Conservation (phyloP, 2,888 invertebrate genomes). For the Zootermopsis nevadensis region DNA sequence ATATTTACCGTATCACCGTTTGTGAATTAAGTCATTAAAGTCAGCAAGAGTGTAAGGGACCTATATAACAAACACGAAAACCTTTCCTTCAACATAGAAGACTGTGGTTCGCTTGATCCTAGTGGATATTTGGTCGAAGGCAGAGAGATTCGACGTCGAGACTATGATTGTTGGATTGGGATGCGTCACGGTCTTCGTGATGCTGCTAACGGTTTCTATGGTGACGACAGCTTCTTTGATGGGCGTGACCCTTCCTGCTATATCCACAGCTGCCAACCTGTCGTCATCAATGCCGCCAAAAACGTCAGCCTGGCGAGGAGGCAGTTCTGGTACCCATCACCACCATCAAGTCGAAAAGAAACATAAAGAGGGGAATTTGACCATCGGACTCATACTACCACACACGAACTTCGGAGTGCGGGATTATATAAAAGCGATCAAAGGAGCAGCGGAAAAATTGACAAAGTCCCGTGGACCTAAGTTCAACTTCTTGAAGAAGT, state of each 20-base stretch:
- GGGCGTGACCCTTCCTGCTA: slow-evolving; percentile 34
- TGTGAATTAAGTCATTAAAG: too few relatives aligned
- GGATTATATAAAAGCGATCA: slow-evolving; percentile 75
- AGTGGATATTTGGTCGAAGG: not conserved
- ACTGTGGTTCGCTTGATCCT: not conserved
- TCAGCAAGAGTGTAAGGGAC: too few relatives aligned
- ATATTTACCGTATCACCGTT: too few relatives aligned
- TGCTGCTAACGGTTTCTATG: slow-evolving; percentile 31
- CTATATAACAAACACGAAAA: too few relatives aligned
- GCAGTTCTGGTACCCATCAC: not conserved
- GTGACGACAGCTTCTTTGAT: slow-evolving; percentile 18
- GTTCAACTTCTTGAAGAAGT: slow-evolving; percentile 72
- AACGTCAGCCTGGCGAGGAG: not conserved
- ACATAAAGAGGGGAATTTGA: slow-evolving; percentile 57
- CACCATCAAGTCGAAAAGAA: not conserved
- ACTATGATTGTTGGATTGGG: not conserved
- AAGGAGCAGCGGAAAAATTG: slow-evolving; percentile 70
- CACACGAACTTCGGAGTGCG: slow-evolving; percentile 80
- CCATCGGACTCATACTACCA: slow-evolving; percentile 80
- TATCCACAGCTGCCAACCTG: not conserved
- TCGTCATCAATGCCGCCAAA: not conserved
- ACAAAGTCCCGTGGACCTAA: slow-evolving; percentile 67
- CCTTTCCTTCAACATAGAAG: too few relatives aligned
- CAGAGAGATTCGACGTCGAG: not conserved
- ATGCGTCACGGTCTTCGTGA: not conserved